Evolutionary conservation across 2,797 vertebrate genomes (phyloP).

Genomic region (Neopelma chrysocephalum): DNA sequence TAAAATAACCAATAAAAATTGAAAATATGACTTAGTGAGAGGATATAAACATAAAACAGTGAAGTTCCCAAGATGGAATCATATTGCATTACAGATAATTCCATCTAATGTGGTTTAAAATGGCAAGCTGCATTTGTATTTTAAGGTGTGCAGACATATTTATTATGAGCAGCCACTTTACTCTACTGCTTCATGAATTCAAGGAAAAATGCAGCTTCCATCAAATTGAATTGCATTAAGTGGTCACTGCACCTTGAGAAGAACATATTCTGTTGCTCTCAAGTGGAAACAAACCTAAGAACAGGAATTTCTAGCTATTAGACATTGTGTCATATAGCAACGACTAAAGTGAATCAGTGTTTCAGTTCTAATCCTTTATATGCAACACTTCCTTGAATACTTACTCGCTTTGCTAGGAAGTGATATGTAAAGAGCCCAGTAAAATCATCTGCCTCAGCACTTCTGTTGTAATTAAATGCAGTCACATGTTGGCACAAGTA

Average conservation of each 20-base stretch:
- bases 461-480: not conserved
- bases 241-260: not conserved
- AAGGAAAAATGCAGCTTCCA: not conserved
- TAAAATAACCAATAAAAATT: not conserved
- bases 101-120: not conserved
- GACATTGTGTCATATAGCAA: not conserved
- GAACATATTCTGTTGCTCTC: not conserved
- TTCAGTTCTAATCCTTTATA: not conserved
- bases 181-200: not conserved
- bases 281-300: not conserved
- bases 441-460: not conserved
- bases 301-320: not conserved
- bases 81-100: slow-evolving; percentile 22
- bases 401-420: not conserved
- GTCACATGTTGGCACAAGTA: slow-evolving; percentile 10
- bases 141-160: slow-evolving; percentile 5
- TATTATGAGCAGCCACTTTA: not conserved
- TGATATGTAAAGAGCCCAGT: not conserved
- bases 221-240: not conserved
- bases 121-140: not conserved
- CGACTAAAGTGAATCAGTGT: not conserved
- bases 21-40: not conserved
- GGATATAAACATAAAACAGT: not conserved
- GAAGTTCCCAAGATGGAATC: slow-evolving; percentile 1
- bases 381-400: not conserved